Percentiles rank a stretch among this genome's conserved stretches.
These are phyloP conservation scores for Ptychobarbus kaznakovi DNA, from an alignment of 2,797 vertebrate species.

Conservation along the genomic window DNA sequence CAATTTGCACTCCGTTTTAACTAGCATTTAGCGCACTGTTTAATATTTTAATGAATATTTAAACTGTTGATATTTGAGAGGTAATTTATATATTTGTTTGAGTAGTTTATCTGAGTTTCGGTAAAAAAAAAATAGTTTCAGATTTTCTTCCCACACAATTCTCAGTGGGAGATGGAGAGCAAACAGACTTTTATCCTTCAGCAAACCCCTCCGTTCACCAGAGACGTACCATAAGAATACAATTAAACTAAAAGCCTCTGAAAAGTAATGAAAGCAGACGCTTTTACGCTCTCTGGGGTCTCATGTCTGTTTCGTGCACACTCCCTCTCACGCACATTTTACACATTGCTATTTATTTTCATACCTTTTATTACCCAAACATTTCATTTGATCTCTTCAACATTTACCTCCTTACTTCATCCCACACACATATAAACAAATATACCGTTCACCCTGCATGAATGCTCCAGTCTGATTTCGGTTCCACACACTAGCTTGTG, in stretches of 20 bases:
- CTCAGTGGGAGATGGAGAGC: constrained; percentile 46
- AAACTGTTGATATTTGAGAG: constrained; percentile 19
- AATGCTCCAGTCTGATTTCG: constrained; percentile 19
- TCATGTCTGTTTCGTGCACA: constrained; percentile 23
- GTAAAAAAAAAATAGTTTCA: constrained; percentile 3
- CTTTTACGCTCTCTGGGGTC: constrained; percentile 36
- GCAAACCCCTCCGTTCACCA: constrained; percentile 46
- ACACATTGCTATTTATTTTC: constrained; percentile 40
- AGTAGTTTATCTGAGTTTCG: constrained; percentile 25
- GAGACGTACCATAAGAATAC: constrained; percentile 49
- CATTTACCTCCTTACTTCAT: constrained; percentile 25
- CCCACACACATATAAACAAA: constrained; percentile 29
- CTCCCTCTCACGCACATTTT: constrained; percentile 21
- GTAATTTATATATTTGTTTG: constrained; percentile 30
- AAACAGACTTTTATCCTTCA: constrained; percentile 54
- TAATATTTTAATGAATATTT: constrained; percentile 22
- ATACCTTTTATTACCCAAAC: constrained; percentile 34
- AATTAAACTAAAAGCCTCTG: constrained; percentile 48
- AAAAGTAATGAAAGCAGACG: constrained; percentile 48
- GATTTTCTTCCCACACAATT: constrained; percentile 32
- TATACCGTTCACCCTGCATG: constrained; percentile 14
- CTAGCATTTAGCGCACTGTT: not conserved
- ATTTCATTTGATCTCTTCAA: constrained; percentile 33
- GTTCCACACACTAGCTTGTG: not conserved
- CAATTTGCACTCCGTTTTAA: not conserved